These are phyloP conservation scores for mouse (Mus musculus) DNA, from an alignment of 2,113 vertebrate genomes.

Conservation along the genomic window DNA sequence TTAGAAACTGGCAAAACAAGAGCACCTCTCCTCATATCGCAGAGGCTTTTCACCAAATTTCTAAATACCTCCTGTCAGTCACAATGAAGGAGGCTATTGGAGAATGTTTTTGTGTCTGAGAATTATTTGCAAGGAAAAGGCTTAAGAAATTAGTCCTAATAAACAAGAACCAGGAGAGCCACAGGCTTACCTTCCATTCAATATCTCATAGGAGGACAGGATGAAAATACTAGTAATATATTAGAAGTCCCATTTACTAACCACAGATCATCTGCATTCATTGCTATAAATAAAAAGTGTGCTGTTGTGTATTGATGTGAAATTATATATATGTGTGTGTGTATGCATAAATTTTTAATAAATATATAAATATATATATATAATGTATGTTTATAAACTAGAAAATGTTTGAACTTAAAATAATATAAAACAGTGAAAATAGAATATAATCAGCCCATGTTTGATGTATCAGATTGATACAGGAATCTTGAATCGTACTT, in stretches of 20 bases:
- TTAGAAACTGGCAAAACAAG: conserved; percentile 6
- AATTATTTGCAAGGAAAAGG: conserved; percentile 29
- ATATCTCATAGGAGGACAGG: neutral
- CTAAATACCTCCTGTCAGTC: conserved; percentile 53
- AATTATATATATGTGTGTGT: neutral
- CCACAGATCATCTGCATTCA: neutral
- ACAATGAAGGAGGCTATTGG: conserved; percentile 23
- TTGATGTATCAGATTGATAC: neutral
- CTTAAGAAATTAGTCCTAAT: conserved; percentile 5
- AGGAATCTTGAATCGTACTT: neutral
- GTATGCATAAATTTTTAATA: neutral
- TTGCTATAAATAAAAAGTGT: neutral
- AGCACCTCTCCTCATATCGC: neutral
- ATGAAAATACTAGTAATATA: conserved; percentile 20
- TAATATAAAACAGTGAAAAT: neutral
- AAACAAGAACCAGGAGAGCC: neutral
- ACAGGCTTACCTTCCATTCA: conserved; percentile 1
- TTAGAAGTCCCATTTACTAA: conserved; percentile 15
- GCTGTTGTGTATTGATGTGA: neutral
- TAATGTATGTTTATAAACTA: neutral
- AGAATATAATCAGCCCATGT: neutral
- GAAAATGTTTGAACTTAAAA: neutral
- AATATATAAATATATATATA: no score
- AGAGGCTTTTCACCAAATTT: neutral
- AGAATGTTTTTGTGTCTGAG: conserved; percentile 12